Evolutionary conservation across 2,797 vertebrate species (phyloP), one percentile per base, ranked within the genome.

Genomic region (Gila robusta): DNA sequence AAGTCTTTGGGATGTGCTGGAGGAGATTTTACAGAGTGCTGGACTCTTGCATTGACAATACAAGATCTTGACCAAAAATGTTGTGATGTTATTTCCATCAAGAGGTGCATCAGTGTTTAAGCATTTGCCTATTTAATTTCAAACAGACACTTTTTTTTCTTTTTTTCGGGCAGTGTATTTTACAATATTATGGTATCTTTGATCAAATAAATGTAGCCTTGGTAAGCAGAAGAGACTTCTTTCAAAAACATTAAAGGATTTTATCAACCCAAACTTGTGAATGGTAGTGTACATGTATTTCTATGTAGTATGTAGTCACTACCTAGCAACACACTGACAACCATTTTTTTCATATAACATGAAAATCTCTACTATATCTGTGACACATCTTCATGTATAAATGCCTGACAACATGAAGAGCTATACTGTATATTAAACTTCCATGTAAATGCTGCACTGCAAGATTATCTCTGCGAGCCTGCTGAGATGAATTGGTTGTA

Each of bases 401-500:
- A 72, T 32, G 52, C n/a, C 11, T 82, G 69, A 44, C 35, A 59
- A 41, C 4, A 23, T 44, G 4, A 82, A 28, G 56, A 44, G 37
- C 19, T 64, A 5, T 23, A n/a, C 62, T 62, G 16, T 19, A 41
- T 44, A 59, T 73, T 32, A 32, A 52, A 35, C n/a, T 16, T 54
- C 23, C 32, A 26, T 41, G 23, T 47, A 8, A 59, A 62, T 62
- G n/a, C 6, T 52, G n/a, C 32, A 39, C 23, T 21, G 41, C 44
- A 66, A 35, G 12, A 76, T 83, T 39, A 64, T 76, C 4, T 77
- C 21, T 49, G 56, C 0, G 1, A 41, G 39, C 71, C 71, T 52
- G 72, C 44, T 26, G 56, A 39, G 72, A 67, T 52, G 28, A 71
- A 78, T 44, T 28, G 37, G 47, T 59, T 62, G 19, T 72, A 70